Conservation (phyloP, 2,888 invertebrate species). For the Oscheius sp. region DNA sequence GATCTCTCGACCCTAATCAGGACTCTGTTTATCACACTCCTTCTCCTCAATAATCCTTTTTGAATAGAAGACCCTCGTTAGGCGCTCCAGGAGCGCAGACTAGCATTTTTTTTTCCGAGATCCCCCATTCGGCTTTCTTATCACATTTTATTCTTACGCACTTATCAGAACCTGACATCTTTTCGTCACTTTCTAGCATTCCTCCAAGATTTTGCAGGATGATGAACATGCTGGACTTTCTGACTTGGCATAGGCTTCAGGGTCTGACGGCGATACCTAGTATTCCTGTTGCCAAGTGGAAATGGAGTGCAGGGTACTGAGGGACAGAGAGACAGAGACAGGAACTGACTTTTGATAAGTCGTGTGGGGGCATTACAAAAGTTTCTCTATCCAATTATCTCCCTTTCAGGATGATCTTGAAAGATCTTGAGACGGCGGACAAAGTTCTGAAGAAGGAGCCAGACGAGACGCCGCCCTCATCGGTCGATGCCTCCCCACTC, state of each 20-base stretch:
- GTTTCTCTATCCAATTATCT: not conserved
- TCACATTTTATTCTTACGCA: not conserved
- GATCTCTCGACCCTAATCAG: no score
- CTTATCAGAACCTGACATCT: not conserved
- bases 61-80: no score
- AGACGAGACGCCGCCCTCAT: slow-evolving; percentile 61
- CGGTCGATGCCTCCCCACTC: slow-evolving; percentile 54
- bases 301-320: slow-evolving; percentile 19
- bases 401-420: slow-evolving; percentile 70
- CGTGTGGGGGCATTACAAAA: no score
- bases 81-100: no score
- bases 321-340: not conserved
- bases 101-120: not conserved
- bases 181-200: not conserved
- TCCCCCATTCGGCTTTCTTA: not conserved
- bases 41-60: slow-evolving; percentile 9
- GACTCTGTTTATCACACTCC: slow-evolving; percentile 2
- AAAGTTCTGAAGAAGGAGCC: slow-evolving; percentile 65
- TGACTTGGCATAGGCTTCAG: slow-evolving; percentile 20
- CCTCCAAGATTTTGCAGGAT: not conserved
- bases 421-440: slow-evolving; percentile 72
- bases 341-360: no score
- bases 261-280: slow-evolving; percentile 9
- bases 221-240: slow-evolving; percentile 26
- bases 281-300: slow-evolving; percentile 19